phyloP scores from a whole-genome alignment of 2,113 vertebrate genomes.

The Xiphorhynchus elegans region DNA sequence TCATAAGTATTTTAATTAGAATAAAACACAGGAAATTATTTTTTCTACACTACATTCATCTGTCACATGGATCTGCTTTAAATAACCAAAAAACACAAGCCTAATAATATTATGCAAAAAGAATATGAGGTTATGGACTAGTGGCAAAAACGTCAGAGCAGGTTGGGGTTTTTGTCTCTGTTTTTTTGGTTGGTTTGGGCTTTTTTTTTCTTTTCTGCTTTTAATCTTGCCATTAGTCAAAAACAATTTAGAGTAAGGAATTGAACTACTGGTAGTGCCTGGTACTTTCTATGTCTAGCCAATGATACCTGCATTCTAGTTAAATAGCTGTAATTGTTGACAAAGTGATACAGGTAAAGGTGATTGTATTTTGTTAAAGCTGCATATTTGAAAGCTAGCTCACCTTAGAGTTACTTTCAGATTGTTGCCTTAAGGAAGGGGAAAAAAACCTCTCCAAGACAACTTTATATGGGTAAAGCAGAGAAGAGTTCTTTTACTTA shows the following conservation, averaged over 20 bases:
- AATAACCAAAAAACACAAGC: not conserved
- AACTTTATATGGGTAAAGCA: too few species aligned
- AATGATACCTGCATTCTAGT: not conserved
- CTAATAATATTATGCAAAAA: not conserved
- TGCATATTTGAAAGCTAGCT: not conserved
- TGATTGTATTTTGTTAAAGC: not conserved
- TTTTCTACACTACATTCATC: not conserved
- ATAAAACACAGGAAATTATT: not conserved
- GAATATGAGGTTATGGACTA: not conserved
- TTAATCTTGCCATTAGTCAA: not conserved
- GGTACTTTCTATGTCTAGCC: not conserved
- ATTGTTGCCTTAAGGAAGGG: too few species aligned
- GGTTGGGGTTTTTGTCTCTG: accelerated
- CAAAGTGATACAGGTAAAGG: not conserved
- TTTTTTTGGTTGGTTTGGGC: not conserved
- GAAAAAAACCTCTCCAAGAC: too few species aligned
- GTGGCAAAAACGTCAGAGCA: not conserved
- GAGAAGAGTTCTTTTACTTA: too few species aligned
- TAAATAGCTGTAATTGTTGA: not conserved
- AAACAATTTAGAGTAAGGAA: not conserved
- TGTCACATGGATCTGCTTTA: not conserved
- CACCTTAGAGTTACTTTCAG: not conserved
- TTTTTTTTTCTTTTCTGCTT: not conserved
- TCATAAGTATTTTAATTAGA: not conserved
- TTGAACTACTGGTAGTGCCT: not conserved